Conservation (phyloP, 2,797 vertebrate species). For the Helostoma temminkii region DNA sequence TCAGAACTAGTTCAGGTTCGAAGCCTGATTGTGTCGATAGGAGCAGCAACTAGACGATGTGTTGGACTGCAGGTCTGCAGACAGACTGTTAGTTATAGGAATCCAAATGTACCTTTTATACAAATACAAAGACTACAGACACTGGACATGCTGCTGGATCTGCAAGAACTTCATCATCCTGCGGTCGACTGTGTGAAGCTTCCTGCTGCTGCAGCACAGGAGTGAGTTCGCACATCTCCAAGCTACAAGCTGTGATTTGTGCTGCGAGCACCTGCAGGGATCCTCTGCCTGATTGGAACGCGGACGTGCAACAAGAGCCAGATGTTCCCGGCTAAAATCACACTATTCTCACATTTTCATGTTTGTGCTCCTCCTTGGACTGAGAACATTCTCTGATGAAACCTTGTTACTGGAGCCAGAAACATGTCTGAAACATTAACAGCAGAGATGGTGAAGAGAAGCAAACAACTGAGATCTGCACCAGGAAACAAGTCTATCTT, state of each 20-base stretch:
- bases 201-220: conserved; percentile 15
- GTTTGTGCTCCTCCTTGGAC: background rate
- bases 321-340: background rate
- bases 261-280: conserved; percentile 13
- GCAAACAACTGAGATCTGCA: no score
- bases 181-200: conserved; percentile 3
- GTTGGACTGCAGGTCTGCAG: no score
- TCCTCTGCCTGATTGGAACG: background rate
- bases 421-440: background rate
- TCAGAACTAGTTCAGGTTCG: no score
- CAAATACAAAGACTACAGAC: no score
- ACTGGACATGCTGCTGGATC: background rate
- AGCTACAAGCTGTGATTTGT: conserved; percentile 23
- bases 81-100: no score
- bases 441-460: no score
- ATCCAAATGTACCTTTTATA: no score
- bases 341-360: background rate
- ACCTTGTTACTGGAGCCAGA: background rate
- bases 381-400: background rate
- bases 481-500: no score
- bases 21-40: no score
- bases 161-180: background rate
- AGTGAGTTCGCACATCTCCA: conserved; percentile 4
- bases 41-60: no score
- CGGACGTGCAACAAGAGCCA: background rate